Conservation (phyloP, 2,888 invertebrate genomes). For the Hyposoter dolosus region DNA sequence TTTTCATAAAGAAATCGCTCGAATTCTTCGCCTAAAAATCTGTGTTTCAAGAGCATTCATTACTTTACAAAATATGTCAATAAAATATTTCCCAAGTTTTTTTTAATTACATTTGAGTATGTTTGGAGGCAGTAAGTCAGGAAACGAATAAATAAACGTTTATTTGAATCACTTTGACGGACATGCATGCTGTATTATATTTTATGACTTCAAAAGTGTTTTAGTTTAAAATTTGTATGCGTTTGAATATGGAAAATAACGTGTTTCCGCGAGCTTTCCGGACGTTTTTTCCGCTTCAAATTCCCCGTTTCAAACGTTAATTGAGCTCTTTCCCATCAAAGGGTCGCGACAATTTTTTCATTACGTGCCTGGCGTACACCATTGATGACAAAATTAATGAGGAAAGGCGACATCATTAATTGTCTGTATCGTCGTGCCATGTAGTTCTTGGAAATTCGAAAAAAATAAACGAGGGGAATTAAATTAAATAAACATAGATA, state of each 20-base stretch:
- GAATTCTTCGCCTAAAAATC: no score
- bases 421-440: not conserved
- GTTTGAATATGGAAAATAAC: conserved; percentile 49
- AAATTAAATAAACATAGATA: conserved; percentile 24
- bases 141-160: no score
- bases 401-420: conserved; percentile 23
- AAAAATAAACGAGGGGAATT: conserved; percentile 15
- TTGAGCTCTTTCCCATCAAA: conserved; percentile 32
- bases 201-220: conserved; percentile 17
- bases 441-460: not conserved
- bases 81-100: no score
- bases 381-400: conserved; percentile 47
- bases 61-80: no score
- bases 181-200: not conserved
- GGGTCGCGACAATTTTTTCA: conserved; percentile 23
- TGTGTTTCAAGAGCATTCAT: no score
- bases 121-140: no score
- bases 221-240: conserved; percentile 24
- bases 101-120: no score
- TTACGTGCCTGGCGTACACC: conserved; percentile 34
- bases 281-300: conserved; percentile 26
- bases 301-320: conserved; percentile 34
- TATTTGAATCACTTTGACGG: not conserved
- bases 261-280: conserved; percentile 61
- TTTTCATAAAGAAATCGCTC: no score